Evolutionary conservation across 2,888 invertebrate species (phyloP), one percentile per base, ranked within the genome.

Genomic region (Protophormia terraenovae): DNA sequence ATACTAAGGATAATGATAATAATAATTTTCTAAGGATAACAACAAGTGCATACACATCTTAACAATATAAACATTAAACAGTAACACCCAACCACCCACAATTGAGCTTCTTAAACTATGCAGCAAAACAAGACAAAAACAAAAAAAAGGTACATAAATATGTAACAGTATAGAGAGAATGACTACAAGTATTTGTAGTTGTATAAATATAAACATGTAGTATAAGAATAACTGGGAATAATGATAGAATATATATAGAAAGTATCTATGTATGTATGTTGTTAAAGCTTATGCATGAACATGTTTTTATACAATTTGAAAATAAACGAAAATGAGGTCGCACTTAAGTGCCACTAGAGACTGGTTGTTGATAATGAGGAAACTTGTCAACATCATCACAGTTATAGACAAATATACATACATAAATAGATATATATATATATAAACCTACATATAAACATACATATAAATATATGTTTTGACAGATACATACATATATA

Each of bases 351-450:
- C 58, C 76, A 53, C 80, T 84, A 76, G 80, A 77, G 80, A 77
- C 66, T 80, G 66, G 58, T 76, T 84, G 69, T 58, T 67, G 38
- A 67, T 60, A 80, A 76, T 60, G 72, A 84, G 80, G 76, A 72
- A 84, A 80, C 66, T 76, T 84, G 84, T 80, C 79, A 84, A 75
- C 83, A 79, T 75, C 53, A 69, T 69, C 75, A 58, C 22, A 50
- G 72, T 58, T 50, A 64, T 73, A 66, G 53, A 50, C 41, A 71
- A n/a, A 64, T 41, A 71, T 29, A 72, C 32, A 58, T 55, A 66
- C 19, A 55, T 53, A 58, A 16, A n/a, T 1, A 6, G 7, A 16
- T 47, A 47, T n/a, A 5, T 45, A 1, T 16, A 6, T 47, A 47
- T 47, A 0, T 3, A n/a, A n/a, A n/a, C n/a, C n/a, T n/a, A n/a